Conservation (phyloP, 2,888 invertebrate genomes). For the Allolobophora icterica region DNA sequence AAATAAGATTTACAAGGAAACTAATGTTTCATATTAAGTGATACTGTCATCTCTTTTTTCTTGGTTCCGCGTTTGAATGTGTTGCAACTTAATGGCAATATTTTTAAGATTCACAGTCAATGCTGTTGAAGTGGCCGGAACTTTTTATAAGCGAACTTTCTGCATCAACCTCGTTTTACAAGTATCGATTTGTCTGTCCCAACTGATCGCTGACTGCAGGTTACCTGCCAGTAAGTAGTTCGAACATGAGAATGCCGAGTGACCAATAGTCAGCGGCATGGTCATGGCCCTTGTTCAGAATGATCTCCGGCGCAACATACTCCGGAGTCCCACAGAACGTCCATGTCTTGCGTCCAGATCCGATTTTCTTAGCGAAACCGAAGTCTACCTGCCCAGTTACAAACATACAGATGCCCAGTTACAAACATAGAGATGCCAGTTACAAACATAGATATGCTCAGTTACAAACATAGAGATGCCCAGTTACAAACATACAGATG, state of each 20-base stretch:
- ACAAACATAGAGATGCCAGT: not conserved
- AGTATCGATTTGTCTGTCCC: not conserved
- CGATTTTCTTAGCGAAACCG: conserved; percentile 96
- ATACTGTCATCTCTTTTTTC: not conserved
- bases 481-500: conserved; percentile 50
- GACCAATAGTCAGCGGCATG: conserved; percentile 94
- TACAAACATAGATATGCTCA: conserved; percentile 49
- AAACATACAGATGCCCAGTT: not conserved
- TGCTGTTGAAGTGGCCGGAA: not conserved
- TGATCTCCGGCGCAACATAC: conserved; percentile 98
- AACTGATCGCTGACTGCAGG: conserved; percentile 12
- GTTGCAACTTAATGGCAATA: not conserved
- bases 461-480: conserved; percentile 49
- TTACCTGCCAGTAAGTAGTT: conserved; percentile 83
- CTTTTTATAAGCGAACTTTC: not conserved
- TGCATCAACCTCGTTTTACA: not conserved
- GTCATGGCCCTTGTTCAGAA: conserved; percentile 96
- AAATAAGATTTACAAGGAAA: not conserved
- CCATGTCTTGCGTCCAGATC: conserved; percentile 91
- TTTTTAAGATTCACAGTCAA: not conserved
- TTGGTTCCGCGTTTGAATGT: not conserved
- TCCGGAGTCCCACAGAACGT: conserved; percentile 95
- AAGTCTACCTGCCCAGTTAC: conserved; percentile 78
- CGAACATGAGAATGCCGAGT: conserved; percentile 96
- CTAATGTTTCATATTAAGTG: not conserved